Evolutionary conservation across 2,888 invertebrate genomes (phyloP).

Genomic region (Drosophila birchii): DNA sequence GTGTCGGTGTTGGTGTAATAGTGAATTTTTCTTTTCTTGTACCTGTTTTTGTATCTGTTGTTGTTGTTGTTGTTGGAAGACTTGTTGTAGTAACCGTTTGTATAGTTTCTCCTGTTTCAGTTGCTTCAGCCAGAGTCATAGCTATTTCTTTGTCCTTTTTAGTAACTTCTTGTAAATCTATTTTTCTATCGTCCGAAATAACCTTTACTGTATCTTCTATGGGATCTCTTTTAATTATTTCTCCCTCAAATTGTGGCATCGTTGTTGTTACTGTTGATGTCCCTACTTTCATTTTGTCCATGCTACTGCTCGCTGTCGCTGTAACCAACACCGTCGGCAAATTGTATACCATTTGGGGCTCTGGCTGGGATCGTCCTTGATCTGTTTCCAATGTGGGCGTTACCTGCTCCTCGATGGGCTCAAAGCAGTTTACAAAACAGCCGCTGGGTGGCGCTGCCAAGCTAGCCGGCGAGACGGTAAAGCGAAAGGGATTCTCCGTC

Average conservation of each 20-base stretch:
- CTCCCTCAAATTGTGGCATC: not conserved
- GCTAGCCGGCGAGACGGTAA: constrained; percentile 37
- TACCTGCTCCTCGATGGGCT: constrained; percentile 73
- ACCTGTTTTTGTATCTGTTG: constrained; percentile 22
- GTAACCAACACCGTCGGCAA: constrained; percentile 63
- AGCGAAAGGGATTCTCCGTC: constrained; percentile 70
- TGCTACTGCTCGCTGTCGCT: constrained; percentile 19
- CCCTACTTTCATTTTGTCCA: not conserved
- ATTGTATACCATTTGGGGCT: constrained; percentile 47
- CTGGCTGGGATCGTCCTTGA: constrained; percentile 1
- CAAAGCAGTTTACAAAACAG: constrained; percentile 68
- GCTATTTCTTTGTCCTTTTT: not conserved
- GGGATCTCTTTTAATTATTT: not conserved
- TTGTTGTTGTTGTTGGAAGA: constrained; percentile 1
- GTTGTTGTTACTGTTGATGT: not conserved
- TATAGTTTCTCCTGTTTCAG: constrained; percentile 7
- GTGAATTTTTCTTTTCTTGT: constrained; percentile 14
- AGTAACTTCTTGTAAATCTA: not conserved
- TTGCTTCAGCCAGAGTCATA: constrained; percentile 2
- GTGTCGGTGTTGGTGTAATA: constrained; percentile 16
- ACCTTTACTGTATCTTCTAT: not conserved
- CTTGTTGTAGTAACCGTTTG: not conserved
- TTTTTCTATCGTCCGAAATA: not conserved
- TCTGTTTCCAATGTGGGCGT: constrained; percentile 19
- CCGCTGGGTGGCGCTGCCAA: constrained; percentile 9